A percentile compares a stretch with the other conserved stretches of the same genome.
phyloP scores from a whole-genome alignment of 2,797 vertebrate genomes.

The Enteromius unitaeniatus region DNA sequence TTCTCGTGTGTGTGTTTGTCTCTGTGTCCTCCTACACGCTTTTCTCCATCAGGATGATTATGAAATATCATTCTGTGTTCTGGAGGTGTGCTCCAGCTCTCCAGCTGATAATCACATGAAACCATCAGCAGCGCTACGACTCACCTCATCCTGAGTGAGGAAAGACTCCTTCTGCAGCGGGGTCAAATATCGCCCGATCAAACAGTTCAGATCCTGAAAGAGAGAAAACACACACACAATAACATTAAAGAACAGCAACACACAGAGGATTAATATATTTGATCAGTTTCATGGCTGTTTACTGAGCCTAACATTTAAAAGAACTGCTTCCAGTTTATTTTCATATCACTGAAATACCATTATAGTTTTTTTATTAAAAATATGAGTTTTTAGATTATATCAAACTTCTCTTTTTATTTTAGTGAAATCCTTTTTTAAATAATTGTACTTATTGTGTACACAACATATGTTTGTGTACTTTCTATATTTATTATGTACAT shows the following conservation, averaged over 20 bases:
- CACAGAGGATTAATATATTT: background rate
- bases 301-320: background rate
- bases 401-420: too few species aligned
- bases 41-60: conserved; percentile 26
- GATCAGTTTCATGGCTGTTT: background rate
- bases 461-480: too few species aligned
- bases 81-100: conserved; percentile 10
- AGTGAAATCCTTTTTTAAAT: too few species aligned
- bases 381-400: too few species aligned
- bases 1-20: conserved; percentile 4
- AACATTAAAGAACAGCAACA: conserved; percentile 73
- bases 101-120: conserved; percentile 26
- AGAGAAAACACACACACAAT: conserved; percentile 77
- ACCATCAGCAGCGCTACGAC: background rate
- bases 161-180: conserved; percentile 93
- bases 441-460: too few species aligned
- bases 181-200: conserved; percentile 92
- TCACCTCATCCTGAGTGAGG: conserved; percentile 96
- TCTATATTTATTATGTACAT: too few species aligned
- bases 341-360: background rate
- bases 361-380: too few species aligned
- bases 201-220: conserved; percentile 89
- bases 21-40: conserved; percentile 38
- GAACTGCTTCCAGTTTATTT: background rate
- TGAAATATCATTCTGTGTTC: conserved; percentile 12